Percentiles rank a stretch among this genome's conserved stretches.
Evolutionary conservation across 2,113 vertebrate genomes (phyloP).

Genomic region (Edolisoma coerulescens): DNA sequence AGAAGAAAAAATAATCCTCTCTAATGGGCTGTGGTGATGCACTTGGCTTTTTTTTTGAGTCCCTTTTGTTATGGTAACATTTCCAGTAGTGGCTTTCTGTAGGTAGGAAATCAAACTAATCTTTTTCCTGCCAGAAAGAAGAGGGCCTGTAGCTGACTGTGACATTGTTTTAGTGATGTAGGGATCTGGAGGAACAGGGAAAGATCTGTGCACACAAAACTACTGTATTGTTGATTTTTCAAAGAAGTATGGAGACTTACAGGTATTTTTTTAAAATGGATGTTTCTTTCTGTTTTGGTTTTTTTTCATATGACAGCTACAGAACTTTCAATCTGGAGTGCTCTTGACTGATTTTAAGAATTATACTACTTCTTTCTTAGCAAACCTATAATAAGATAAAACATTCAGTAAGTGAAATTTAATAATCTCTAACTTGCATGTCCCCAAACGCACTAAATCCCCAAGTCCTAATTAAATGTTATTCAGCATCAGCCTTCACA

Average conservation of each 20-base stretch:
- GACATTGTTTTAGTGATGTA: background rate
- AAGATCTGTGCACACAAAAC: background rate
- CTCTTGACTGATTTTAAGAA: background rate
- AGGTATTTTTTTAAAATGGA: background rate
- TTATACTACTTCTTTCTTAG: background rate
- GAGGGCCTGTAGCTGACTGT: background rate
- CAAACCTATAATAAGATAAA: constrained; percentile 11
- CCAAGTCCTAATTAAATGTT: background rate
- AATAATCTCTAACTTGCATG: background rate
- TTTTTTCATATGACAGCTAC: background rate
- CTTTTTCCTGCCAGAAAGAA: background rate
- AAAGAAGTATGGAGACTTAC: background rate
- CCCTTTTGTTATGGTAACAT: background rate
- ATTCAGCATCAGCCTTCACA: background rate
- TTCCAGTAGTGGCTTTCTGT: background rate
- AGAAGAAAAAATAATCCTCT: background rate
- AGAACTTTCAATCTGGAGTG: background rate
- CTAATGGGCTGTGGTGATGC: background rate
- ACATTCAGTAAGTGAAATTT: background rate
- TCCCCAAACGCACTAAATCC: background rate
- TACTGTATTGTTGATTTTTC: background rate
- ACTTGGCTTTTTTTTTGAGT: background rate
- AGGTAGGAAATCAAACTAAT: background rate
- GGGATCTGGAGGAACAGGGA: background rate
- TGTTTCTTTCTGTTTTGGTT: background rate